Base-by-base conservation (phyloP, 2,797 vertebrate species). In the Coregonus suidteri region DNA sequence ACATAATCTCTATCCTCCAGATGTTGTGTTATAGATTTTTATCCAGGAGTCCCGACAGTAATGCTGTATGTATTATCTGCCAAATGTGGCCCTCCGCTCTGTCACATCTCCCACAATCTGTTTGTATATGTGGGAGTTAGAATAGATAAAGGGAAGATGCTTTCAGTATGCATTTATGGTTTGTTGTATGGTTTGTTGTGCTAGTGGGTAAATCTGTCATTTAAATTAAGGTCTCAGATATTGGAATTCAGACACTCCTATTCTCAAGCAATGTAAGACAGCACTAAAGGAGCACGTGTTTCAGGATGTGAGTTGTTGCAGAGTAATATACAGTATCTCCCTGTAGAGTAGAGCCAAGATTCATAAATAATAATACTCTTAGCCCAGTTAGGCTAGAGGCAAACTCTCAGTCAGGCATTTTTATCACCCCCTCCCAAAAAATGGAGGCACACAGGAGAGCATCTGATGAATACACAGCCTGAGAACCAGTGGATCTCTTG, bases 101-200 rank as follows among this genome's bases (percentile, higher is more conserved):
- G 31, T 14, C 4, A 67, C 6, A 67, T 67, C 30, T 34, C 30
- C 31, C 65, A 14, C 31, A 35, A 67, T 67, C 13, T 67, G 15
- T 67, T 67, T 35, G 31, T 67, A 62, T 13, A 67, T 34, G 65
- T 67, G 31, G 65, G 65, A 31, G 65, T 67, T 34, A 9, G 65
- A 35, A 67, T 14, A 67, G 65, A 67, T 67, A 67, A 67, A 35
- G 64, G 65, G 7, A 67, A 34, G 18, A 15, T 35, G 13, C 64
- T 66, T 66, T 34, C 31, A 15, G 65, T 66, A 67, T 35, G 59
- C 59, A 62, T 62, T 62, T 25, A 20, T 62, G 20, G 59, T 62
- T 25, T 20, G 59, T 62, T 47, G 59, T 62, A 20, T 62, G 20
- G 59, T 62, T 25, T 20, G 59, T 62, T 47, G 59, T 62, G 59